These are phyloP conservation scores for Nycteola revayana DNA, from an alignment of 2,888 invertebrate species.

Conservation along the genomic window DNA sequence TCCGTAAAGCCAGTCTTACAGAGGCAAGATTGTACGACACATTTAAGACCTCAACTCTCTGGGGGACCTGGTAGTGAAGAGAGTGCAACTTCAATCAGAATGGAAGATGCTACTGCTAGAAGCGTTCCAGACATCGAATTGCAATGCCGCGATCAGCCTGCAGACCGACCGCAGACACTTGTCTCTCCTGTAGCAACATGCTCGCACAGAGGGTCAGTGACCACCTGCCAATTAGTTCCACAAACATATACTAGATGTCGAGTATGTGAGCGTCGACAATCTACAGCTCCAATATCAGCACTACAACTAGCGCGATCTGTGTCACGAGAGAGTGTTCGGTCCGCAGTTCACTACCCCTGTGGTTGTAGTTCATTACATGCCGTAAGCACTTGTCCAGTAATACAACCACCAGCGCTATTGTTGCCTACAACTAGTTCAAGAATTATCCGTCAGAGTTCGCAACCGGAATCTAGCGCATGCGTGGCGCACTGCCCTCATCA, in stretches of 20 bases:
- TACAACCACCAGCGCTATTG: slow-evolving; percentile 87
- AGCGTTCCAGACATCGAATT: slow-evolving; percentile 92
- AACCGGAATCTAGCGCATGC: slow-evolving; percentile 89
- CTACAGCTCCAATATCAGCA: slow-evolving; percentile 89
- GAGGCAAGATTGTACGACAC: slow-evolving; percentile 93
- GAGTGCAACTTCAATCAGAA: slow-evolving; percentile 81
- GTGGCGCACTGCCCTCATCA: slow-evolving; percentile 85
- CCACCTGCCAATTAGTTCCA: slow-evolving; percentile 85
- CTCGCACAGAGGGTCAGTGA: slow-evolving; percentile 84
- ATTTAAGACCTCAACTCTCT: slow-evolving; percentile 87
- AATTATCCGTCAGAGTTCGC: slow-evolving; percentile 94
- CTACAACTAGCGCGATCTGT: slow-evolving; percentile 91
- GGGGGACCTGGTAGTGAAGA: slow-evolving; percentile 90
- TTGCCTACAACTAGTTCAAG: slow-evolving; percentile 88
- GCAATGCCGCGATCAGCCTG: slow-evolving; percentile 84
- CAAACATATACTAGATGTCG: slow-evolving; percentile 85
- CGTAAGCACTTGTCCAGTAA: slow-evolving; percentile 84
- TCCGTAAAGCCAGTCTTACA: slow-evolving; percentile 90
- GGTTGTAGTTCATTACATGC: slow-evolving; percentile 79
- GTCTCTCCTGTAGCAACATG: slow-evolving; percentile 81
- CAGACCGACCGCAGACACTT: slow-evolving; percentile 78
- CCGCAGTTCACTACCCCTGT: slow-evolving; percentile 85
- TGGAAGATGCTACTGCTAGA: slow-evolving; percentile 86
- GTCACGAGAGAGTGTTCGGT: slow-evolving; percentile 91
- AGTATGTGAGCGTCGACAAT: slow-evolving; percentile 89